Conservation (phyloP, 2,797 vertebrate species). For the Pangasius sanitwongsei region DNA sequence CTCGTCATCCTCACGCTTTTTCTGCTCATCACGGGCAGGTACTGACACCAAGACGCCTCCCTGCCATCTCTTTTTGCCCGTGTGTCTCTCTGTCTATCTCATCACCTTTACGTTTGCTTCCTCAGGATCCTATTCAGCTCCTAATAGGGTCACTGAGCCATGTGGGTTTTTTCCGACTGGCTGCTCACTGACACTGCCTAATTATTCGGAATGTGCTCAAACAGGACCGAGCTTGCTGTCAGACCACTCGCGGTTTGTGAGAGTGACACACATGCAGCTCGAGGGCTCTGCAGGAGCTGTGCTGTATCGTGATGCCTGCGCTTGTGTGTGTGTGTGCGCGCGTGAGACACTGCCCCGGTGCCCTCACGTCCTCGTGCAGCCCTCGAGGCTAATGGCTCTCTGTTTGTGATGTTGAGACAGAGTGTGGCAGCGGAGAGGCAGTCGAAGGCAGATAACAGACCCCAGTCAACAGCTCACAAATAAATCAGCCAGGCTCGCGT, state of each 20-base stretch:
- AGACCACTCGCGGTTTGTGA: conserved; percentile 28
- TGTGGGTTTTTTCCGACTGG: conserved; percentile 74
- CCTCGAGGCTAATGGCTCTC: conserved; percentile 50
- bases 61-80: neutral
- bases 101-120: conserved; percentile 60
- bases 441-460: conserved; percentile 35
- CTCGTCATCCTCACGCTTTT: conserved; percentile 96
- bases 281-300: conserved; percentile 21
- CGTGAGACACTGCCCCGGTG: conserved; percentile 25
- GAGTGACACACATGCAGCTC: conserved; percentile 50
- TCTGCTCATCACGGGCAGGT: conserved; percentile 98
- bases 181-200: conserved; percentile 74
- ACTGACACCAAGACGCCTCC: conserved; percentile 53
- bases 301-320: conserved; percentile 28
- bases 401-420: conserved; percentile 45
- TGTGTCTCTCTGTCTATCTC: conserved; percentile 41
- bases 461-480: conserved; percentile 45
- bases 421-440: conserved; percentile 23
- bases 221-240: conserved; percentile 52
- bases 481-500: conserved; percentile 48
- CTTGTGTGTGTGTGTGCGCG: conserved; percentile 19
- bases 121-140: conserved; percentile 59
- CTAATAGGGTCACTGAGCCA: conserved; percentile 71
- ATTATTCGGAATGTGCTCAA: conserved; percentile 73
- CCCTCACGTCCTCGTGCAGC: conserved; percentile 41